These are phyloP conservation scores for Adelges cooleyi DNA, from an alignment of 1,140 invertebrate genomes.

Conservation along the genomic window DNA sequence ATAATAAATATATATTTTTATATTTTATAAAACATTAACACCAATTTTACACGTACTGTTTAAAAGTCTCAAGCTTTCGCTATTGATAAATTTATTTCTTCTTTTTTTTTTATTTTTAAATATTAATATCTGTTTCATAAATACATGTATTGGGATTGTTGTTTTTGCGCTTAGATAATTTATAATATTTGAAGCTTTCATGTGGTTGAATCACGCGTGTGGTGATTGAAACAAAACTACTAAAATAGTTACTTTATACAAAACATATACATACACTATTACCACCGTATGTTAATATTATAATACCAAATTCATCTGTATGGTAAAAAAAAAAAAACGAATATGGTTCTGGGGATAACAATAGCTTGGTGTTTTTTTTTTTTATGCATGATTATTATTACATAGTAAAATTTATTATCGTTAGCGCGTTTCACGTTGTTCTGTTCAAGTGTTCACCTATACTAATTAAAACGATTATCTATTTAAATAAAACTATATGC, in stretches of 20 bases:
- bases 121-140: conserved; percentile 15
- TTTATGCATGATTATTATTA: conserved; percentile 19
- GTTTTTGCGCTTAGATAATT: conserved; percentile 5
- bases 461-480: no score
- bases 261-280: not conserved
- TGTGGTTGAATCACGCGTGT: not conserved
- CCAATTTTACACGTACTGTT: conserved; percentile 10
- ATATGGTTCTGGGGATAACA: conserved; percentile 20
- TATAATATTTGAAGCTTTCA: conserved; percentile 11
- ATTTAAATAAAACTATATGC: no score
- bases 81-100: conserved; percentile 29
- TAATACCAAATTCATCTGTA: not conserved
- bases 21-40: conserved; percentile 25
- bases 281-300: not conserved
- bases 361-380: conserved; percentile 25
- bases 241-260: not conserved
- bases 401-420: not conserved
- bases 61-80: conserved; percentile 26
- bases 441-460: conserved; percentile 6
- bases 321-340: not conserved
- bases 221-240: not conserved
- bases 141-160: conserved; percentile 4
- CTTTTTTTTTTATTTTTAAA: no score
- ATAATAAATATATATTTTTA: no score
- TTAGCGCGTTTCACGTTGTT: conserved; percentile 14